Conservation (phyloP, 2,888 invertebrate genomes). For the Minunthozetes semirufus region DNA sequence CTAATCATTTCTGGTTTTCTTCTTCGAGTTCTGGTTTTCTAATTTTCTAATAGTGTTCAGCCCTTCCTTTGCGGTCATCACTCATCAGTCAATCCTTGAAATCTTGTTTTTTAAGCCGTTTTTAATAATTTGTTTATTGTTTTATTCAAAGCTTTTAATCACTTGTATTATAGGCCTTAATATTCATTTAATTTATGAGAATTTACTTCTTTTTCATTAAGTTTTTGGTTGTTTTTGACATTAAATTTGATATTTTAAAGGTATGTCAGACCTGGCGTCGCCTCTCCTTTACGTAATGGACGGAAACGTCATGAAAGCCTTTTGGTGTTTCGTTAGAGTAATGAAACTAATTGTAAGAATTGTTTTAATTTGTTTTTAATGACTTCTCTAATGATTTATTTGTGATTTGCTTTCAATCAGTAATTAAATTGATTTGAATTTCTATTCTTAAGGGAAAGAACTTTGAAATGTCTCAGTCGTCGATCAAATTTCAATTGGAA, state of each 20-base stretch:
- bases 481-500: conserved; percentile 37
- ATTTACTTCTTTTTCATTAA: neutral
- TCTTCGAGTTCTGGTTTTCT: too few relatives aligned
- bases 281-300: conserved; percentile 38
- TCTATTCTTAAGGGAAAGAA: conserved; percentile 31
- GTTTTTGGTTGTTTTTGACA: conserved; percentile 6
- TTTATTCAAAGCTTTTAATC: neutral
- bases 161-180: neutral
- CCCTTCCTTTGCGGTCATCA: conserved; percentile 13
- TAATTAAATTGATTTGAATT: neutral
- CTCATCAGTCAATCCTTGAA: conserved; percentile 4
- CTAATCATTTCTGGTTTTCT: neutral
- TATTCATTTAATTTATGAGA: neutral
- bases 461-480: conserved; percentile 38
- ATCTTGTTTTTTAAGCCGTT: neutral
- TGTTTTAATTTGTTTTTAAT: neutral
- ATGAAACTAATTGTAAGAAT: conserved; percentile 38
- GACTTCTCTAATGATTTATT: neutral
- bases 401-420: neutral
- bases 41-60: conserved; percentile 3
- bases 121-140: neutral
- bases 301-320: conserved; percentile 37
- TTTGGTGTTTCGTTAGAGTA: conserved; percentile 38
- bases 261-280: conserved; percentile 40
- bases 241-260: conserved; percentile 27